Base-by-base conservation (phyloP, 2,797 vertebrate genomes). In the Halcyon leucocephala region DNA sequence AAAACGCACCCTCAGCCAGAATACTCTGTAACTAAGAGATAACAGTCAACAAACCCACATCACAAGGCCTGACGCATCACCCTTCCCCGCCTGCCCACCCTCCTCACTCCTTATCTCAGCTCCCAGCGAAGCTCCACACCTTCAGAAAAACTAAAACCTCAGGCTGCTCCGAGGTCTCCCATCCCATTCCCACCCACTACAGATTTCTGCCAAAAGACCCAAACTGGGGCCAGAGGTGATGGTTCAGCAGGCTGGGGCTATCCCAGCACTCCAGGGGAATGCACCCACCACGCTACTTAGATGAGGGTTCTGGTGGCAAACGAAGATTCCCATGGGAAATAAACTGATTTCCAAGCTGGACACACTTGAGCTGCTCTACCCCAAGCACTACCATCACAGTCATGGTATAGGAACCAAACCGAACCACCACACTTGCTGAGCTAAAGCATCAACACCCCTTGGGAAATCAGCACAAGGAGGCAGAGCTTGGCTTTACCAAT, bases 341-440 rank as follows among this genome's bases (percentile, higher is more conserved):
- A 65, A 89, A 49, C 8, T 9, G 15, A 33, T 41, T 25, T 60
- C 19, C 10, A 18, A 39, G 15, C 1, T 10, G 7, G 25, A 24
- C 1, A 31, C 26, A 6, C 2, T 18, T 18, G 17, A 14, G 10
- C 7, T 2, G 21, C 69, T 33, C 35, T 16, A 42, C 8, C 31
- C 26, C 46, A 19, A 33, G 48, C 41, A 6, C 19, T 5, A 42
- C 13, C 33, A 8, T 0, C 3, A 16, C 11, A 29, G 35, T 48
- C 13, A 1, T 0, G 2, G 35, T 0, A 7, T 0, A 7, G 64
- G 84, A 48, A 69, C 0, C 4, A 19, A 16, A 12, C 28, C 28
- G 54, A 31, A 1, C 6, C 5, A 0, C 3, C 9, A 8, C 3
- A 1, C 2, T 13, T 52, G 54, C 55, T 3, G 42, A 54, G 65